Conservation (phyloP, 2,888 invertebrate species). For the Lasioglossum pauxillum region DNA sequence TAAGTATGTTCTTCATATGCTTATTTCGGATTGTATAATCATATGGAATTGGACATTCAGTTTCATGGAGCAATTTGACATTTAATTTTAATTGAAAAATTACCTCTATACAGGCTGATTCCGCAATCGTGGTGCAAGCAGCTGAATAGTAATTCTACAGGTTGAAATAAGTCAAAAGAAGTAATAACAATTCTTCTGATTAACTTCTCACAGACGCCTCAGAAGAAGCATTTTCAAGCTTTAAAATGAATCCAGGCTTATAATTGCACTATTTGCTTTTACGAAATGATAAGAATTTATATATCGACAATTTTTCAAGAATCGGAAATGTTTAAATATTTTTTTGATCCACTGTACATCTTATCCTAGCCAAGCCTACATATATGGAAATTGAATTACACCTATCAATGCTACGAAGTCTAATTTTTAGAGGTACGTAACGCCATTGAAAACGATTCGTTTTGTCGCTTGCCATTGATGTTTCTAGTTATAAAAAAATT, state of each 20-base stretch:
- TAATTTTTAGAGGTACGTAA: neutral
- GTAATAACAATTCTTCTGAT: neutral
- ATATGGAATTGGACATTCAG: no score
- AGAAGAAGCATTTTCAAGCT: no score
- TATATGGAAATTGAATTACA: neutral
- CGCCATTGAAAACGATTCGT: neutral
- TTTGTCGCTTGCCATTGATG: neutral
- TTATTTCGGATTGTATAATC: neutral
- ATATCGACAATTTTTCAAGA: no score
- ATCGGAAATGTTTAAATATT: no score
- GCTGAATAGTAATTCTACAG: neutral
- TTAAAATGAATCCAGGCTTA: no score
- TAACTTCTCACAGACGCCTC: neutral
- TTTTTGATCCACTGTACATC: no score
- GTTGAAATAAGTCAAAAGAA: neutral
- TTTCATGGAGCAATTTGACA: no score
- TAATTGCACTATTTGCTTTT: no score
- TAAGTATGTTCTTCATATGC: neutral
- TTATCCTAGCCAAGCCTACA: no score
- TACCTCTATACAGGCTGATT: neutral
- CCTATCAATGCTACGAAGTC: neutral
- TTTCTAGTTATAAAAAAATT: neutral
- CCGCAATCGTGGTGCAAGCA: neutral
- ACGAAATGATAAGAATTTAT: no score
- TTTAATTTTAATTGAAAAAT: neutral